Evolutionary conservation across 2,113 vertebrate species (phyloP).

Genomic region (Scomber scombrus): DNA sequence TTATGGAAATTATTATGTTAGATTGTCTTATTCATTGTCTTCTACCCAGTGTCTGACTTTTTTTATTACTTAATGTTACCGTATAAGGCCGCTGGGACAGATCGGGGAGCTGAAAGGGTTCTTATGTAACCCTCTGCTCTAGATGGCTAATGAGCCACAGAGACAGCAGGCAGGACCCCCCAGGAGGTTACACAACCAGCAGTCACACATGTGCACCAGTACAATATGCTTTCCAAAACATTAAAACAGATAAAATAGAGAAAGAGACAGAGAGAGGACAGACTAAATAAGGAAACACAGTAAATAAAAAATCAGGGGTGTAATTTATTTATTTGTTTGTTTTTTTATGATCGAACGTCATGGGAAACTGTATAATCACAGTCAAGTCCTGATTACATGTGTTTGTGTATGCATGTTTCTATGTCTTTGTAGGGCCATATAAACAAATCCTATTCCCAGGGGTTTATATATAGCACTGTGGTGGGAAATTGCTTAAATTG

Average conservation of each 20-base stretch:
- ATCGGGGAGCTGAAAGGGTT: constrained; percentile 34
- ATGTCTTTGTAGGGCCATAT: constrained; percentile 37
- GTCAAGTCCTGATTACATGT: constrained; percentile 9
- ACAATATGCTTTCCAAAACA: constrained; percentile 30
- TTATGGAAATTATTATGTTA: constrained; percentile 8
- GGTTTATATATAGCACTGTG: constrained; percentile 65
- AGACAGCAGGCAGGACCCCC: constrained; percentile 39
- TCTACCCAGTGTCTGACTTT: background rate
- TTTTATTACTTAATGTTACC: constrained; percentile 40
- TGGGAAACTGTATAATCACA: constrained; percentile 7
- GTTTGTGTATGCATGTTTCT: constrained; percentile 27
- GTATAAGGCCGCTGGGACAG: constrained; percentile 45
- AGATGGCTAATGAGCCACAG: constrained; percentile 71
- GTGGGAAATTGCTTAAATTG: constrained; percentile 65
- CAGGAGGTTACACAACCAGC: constrained; percentile 63
- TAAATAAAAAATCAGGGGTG: background rate
- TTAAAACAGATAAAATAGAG: constrained; percentile 10
- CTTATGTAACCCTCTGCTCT: constrained; percentile 55
- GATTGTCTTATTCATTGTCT: constrained; percentile 34
- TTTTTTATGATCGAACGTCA: constrained; percentile 1
- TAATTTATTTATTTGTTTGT: background rate
- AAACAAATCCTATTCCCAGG: constrained; percentile 69
- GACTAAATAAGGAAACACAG: background rate
- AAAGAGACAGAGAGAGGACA: background rate
- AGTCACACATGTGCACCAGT: constrained; percentile 21